These are phyloP conservation scores for Guaruba guarouba DNA, from an alignment of 2,113 vertebrate species.

Conservation along the genomic window DNA sequence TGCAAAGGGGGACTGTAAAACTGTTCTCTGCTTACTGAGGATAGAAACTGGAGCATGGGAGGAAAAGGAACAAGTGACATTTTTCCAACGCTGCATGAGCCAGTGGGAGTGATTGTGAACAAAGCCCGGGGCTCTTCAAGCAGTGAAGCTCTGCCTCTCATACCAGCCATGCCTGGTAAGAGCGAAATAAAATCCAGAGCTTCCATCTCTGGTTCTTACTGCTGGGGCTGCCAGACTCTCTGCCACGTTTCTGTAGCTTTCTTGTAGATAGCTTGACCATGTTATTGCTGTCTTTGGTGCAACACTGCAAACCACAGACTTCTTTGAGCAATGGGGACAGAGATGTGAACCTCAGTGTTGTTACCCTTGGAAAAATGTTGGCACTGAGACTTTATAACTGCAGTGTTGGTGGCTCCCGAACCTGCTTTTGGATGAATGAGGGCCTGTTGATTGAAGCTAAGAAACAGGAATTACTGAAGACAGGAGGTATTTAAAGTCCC, in stretches of 20 bases:
- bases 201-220: not conserved
- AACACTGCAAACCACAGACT: not conserved
- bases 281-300: not conserved
- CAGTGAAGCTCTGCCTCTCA: not conserved
- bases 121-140: conserved; percentile 55
- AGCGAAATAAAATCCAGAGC: not conserved
- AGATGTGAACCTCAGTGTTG: not conserved
- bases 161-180: conserved; percentile 17
- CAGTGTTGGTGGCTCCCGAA: not conserved
- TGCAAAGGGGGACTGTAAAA: not conserved
- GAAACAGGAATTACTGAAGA: not conserved
- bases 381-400: not conserved
- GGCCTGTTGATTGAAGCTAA: not conserved
- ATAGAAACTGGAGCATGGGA: conserved; percentile 29
- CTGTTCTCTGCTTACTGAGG: not conserved
- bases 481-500: not conserved
- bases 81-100: conserved; percentile 1
- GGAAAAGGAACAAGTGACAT: conserved; percentile 6
- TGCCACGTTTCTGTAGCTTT: not conserved
- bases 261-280: not conserved
- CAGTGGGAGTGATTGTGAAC: conserved; percentile 52
- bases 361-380: not conserved
- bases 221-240: not conserved
- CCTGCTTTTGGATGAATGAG: not conserved
- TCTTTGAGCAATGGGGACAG: not conserved